A percentile compares a stretch with the other conserved stretches of the same genome.
Conservation (phyloP, 2,797 vertebrate genomes). For the Coracias cyanogaster region DNA sequence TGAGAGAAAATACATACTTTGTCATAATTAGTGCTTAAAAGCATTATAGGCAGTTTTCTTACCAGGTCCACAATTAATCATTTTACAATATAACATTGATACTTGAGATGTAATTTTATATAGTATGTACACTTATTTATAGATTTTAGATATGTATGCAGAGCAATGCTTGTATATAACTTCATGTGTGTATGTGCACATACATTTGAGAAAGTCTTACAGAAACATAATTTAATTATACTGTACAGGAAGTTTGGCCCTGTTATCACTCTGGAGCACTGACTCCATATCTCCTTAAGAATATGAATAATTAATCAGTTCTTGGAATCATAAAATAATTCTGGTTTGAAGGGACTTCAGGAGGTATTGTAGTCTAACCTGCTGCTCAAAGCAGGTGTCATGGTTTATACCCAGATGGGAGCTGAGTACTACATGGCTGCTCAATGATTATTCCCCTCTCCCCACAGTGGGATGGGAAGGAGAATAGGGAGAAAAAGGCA, state of each 20-base stretch:
- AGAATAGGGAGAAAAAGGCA: not conserved
- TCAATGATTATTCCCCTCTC: not conserved
- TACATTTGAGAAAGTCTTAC: not conserved
- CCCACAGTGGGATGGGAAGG: not conserved
- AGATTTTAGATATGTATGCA: not conserved
- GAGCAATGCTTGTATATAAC: not conserved
- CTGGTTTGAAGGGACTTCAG: not conserved
- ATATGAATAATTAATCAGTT: not conserved
- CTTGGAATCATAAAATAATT: not conserved
- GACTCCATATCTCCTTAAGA: not conserved
- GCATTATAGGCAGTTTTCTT: not conserved
- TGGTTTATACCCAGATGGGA: not conserved
- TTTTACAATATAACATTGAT: not conserved
- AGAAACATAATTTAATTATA: not conserved
- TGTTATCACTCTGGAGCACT: not conserved
- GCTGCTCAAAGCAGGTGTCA: not conserved
- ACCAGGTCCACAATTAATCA: not conserved
- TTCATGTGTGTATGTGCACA: not conserved
- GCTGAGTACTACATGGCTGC: not conserved
- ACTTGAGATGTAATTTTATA: not conserved
- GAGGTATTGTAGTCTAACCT: not conserved
- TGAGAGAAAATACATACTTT: not conserved
- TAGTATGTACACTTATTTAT: not conserved
- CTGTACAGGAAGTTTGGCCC: not conserved
- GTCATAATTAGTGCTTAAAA: not conserved